Evolutionary conservation across 2,888 invertebrate species (phyloP), one percentile per base, ranked within the genome.

Genomic region (Epinotia demarniana): DNA sequence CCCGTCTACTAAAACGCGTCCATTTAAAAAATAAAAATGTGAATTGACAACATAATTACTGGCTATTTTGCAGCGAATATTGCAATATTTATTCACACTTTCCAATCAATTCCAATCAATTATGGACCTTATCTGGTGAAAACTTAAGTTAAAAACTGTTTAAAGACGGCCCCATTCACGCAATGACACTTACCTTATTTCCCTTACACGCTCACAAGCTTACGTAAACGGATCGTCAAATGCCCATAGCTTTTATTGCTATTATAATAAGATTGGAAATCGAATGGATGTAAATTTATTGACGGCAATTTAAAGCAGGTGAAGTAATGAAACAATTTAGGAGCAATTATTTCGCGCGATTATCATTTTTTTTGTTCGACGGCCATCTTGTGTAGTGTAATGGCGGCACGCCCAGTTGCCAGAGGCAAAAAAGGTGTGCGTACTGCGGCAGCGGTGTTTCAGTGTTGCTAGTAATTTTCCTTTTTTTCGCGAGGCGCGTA

Each of bases 281-380:
- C 60, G 66, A 62, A 61, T 19, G 33, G 12, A 72, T 53, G 72
- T 77, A 46, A 78, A 73, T 77, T 76, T 77, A 67, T 76, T 6
- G 69, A 75, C 80, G 75, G 69, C 64, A 73, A 79, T 78, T 78
- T 80, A 78, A 80, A 76, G 82, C 89, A 88, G 88, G 88, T 89
- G 89, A 83, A 84, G 84, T 90, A 90, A 90, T 90, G 88, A 87
- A 89, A 90, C 87, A 90, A 90, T 90, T 90, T 88, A 86, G 79
- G 80, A 78, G 82, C 86, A 89, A 90, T 90, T 90, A 89, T 89
- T 84, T 82, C 81, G 83, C 82, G 85, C 86, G 86, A 84, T 87
- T 85, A 86, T 84, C 43, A 46, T 83, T 85, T 87, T 90, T 89
- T 88, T 86, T 82, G 80, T 79, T 5, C 77, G 80, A 82, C 87